Conservation (phyloP, 2,797 vertebrate species). For the Periparus ater region DNA sequence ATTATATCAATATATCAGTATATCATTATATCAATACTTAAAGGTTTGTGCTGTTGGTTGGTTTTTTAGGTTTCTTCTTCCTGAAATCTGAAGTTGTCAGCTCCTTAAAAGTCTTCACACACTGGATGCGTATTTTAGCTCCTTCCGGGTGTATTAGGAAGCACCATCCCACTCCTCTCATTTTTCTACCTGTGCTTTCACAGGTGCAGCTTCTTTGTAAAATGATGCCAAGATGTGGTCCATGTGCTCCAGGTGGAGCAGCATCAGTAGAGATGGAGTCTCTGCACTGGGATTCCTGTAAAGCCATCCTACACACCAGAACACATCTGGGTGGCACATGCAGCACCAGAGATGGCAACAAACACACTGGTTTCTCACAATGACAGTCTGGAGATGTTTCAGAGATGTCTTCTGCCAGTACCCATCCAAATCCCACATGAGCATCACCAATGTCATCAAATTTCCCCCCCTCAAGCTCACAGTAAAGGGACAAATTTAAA, state of each 20-base stretch:
- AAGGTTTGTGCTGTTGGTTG: not conserved
- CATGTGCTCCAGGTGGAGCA: not conserved
- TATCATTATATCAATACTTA: not conserved
- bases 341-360: not conserved
- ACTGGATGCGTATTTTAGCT: not conserved
- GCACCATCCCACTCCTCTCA: rapidly evolving
- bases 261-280: not conserved
- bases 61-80: not conserved
- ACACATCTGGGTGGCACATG: rapidly evolving
- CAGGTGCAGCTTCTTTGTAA: not conserved
- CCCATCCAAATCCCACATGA: not conserved
- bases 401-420: not conserved
- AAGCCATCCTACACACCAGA: not conserved
- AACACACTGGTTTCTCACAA: not conserved
- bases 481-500: not conserved
- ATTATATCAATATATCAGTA: too few species aligned
- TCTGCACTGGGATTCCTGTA: not conserved
- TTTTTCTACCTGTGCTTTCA: not conserved
- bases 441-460: not conserved
- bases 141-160: not conserved
- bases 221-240: not conserved
- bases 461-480: not conserved
- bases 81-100: not conserved
- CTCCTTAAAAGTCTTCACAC: not conserved
- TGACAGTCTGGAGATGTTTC: not conserved